Evolutionary conservation across 2,888 invertebrate genomes (phyloP).

Genomic region (Nematopogon swammerdamellus): DNA sequence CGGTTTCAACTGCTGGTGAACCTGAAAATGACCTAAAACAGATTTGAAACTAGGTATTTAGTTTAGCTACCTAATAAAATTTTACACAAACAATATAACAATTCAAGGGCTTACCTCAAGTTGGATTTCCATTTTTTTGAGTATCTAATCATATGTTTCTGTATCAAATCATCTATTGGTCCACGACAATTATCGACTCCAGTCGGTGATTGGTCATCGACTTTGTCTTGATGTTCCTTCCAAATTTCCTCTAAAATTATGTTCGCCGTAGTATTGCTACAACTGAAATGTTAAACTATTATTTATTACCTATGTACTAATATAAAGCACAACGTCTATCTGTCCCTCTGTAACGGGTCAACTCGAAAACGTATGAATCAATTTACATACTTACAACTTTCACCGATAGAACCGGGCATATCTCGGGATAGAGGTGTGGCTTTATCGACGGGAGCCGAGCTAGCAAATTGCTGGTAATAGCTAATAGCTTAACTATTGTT

Average conservation of each 20-base stretch:
- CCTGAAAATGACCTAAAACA: conserved; percentile 16
- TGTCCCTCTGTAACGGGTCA: no score
- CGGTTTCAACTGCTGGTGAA: conserved; percentile 10
- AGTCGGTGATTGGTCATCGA: conserved; percentile 12
- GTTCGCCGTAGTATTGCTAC: conserved; percentile 26
- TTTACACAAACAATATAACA: conserved; percentile 21
- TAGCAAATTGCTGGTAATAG: no score
- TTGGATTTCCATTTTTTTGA: conserved; percentile 27
- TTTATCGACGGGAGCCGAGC: no score
- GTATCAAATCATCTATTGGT: conserved; percentile 18
- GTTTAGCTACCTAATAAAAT: conserved; percentile 15
- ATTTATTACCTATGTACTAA: no score
- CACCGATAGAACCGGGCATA: no score
- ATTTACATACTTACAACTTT: no score
- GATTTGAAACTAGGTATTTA: conserved; percentile 15
- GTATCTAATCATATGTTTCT: conserved; percentile 19
- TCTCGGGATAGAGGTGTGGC: no score
- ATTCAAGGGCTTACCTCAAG: conserved; percentile 21
- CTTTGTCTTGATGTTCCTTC: conserved; percentile 19
- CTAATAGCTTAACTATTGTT: no score
- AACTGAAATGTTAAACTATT: conserved; percentile 21
- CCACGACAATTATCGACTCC: conserved; percentile 18
- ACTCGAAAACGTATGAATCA: no score
- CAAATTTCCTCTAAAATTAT: conserved; percentile 24
- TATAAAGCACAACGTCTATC: no score